Evolutionary conservation across 2,888 invertebrate genomes (phyloP).

Genomic region (Epinotia bilunana): DNA sequence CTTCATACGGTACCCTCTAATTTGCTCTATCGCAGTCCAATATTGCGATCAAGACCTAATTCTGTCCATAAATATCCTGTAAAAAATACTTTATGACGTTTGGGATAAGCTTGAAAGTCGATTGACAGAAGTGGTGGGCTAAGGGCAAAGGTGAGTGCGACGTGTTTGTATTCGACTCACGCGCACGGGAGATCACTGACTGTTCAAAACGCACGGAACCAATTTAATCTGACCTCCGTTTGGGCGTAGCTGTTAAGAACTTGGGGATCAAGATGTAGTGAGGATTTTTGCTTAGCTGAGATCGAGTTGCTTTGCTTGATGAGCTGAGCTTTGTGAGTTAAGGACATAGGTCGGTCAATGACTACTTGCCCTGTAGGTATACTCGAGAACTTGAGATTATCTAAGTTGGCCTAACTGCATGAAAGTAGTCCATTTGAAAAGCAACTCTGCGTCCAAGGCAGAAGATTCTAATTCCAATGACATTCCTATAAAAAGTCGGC

Average conservation of each 20-base stretch:
- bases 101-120: background rate
- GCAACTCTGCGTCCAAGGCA: no score
- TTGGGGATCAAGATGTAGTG: background rate
- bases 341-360: background rate
- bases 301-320: background rate
- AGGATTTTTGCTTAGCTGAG: background rate
- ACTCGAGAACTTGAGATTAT: no score
- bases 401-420: no score
- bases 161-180: conserved; percentile 23
- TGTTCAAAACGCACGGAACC: background rate
- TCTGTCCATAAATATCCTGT: background rate
- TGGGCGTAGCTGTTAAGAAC: background rate
- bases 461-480: no score
- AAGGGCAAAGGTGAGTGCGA: conserved; percentile 27
- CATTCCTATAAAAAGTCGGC: no score
- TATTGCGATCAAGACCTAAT: conserved; percentile 10
- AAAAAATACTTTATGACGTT: background rate
- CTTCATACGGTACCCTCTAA: conserved; percentile 28
- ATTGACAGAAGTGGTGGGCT: background rate
- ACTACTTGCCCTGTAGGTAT: background rate
- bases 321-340: background rate
- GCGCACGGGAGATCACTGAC: conserved; percentile 5
- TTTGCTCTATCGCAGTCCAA: conserved; percentile 28
- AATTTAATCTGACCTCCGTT: background rate
- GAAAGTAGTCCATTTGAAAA: no score